Evolutionary conservation across 2,113 vertebrate species (phyloP).

Genomic region (Bombycilla garrulus): DNA sequence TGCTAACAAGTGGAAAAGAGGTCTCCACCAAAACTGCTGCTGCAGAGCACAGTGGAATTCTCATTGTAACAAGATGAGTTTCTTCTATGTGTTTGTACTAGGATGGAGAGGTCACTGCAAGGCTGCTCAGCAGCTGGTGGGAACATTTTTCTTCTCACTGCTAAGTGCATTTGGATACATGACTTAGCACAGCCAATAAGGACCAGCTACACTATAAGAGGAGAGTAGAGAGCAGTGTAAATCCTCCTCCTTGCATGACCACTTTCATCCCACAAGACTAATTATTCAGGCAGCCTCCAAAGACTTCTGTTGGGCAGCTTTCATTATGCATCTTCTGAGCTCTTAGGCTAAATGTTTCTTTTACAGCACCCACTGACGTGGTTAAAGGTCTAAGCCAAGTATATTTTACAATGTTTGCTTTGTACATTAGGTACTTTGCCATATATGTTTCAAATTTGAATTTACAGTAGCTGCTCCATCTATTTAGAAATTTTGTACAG

Average conservation of each 20-base stretch:
- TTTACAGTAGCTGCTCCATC: neutral
- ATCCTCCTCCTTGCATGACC: neutral
- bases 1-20: neutral
- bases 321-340: neutral
- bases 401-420: slow-evolving; percentile 16
- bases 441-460: neutral
- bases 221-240: neutral
- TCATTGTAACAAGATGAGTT: neutral
- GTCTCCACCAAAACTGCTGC: neutral
- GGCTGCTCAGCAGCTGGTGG: neutral
- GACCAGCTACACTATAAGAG: neutral
- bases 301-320: neutral
- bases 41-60: neutral
- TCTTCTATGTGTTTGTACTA: neutral
- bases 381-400: slow-evolving; percentile 11
- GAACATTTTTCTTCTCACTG: neutral
- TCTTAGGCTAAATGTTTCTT: slow-evolving; percentile 27
- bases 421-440: neutral
- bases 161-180: neutral
- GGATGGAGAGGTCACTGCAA: neutral
- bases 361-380: neutral
- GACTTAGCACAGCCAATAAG: neutral
- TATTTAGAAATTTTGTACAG: neutral
- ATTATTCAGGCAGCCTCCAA: slow-evolving; percentile 25
- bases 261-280: slow-evolving; percentile 18